phyloP scores from a whole-genome alignment of 2,797 vertebrate species.

The Pseudotriccus pelzelni region DNA sequence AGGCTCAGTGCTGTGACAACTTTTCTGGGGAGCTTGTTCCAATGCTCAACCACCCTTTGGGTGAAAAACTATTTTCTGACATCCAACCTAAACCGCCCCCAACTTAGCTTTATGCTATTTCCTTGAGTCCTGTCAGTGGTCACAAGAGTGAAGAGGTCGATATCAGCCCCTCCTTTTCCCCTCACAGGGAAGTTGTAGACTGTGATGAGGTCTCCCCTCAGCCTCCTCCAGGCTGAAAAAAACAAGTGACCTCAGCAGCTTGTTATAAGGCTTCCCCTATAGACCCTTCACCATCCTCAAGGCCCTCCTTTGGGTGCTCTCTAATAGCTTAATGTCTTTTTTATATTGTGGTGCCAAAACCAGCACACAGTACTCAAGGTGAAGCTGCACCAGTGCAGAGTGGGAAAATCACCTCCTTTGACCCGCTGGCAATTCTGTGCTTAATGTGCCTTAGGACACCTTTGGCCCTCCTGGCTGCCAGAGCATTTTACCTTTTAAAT shows the following conservation, averaged over 20 bases:
- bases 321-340: neutral
- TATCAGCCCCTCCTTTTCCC: fast-evolving
- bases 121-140: neutral
- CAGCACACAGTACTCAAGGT: no score
- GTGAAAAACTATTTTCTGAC: neutral
- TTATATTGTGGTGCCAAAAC: neutral
- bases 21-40: neutral
- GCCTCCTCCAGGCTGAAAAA: neutral
- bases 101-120: neutral
- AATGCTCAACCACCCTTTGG: fast-evolving
- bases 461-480: neutral
- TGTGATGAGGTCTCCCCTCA: neutral
- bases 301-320: neutral
- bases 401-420: neutral
- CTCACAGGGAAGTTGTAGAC: neutral
- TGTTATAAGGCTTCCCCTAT: neutral
- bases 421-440: neutral
- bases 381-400: neutral
- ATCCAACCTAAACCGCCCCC: neutral
- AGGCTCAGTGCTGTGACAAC: neutral
- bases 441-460: neutral
- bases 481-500: neutral
- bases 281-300: neutral
- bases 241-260: neutral
- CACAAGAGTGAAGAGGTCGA: neutral